A percentile compares a stretch with the other conserved stretches of the same genome.
Conservation (phyloP, 2,113 vertebrate genomes). For the Vimba vimba region DNA sequence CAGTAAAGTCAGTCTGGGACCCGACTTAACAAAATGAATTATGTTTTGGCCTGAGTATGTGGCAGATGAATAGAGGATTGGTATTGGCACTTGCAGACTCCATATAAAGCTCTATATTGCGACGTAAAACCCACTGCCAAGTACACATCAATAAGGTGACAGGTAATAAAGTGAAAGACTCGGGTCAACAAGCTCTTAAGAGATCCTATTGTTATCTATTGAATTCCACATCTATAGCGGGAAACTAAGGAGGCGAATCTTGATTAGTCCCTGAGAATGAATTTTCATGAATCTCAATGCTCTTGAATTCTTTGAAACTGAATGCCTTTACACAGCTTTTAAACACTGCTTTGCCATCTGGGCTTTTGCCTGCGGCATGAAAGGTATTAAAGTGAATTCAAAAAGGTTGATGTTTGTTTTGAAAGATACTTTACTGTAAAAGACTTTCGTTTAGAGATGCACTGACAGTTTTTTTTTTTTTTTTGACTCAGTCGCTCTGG, state of each 20-base stretch:
- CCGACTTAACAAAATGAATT: background rate
- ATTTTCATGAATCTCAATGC: slow-evolving; percentile 31
- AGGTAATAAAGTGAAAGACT: background rate
- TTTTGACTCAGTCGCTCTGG: too few species aligned
- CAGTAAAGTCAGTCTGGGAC: background rate
- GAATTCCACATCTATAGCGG: background rate
- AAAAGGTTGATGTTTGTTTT: slow-evolving; percentile 11
- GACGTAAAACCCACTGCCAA: slow-evolving; percentile 12
- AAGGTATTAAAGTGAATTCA: background rate
- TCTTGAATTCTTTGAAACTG: slow-evolving; percentile 37
- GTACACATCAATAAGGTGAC: slow-evolving; percentile 4
- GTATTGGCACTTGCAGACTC: slow-evolving; percentile 4
- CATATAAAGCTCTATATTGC: slow-evolving; percentile 5
- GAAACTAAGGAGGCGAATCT: slow-evolving; percentile 17
- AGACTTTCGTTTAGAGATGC: background rate
- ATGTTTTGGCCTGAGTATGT: background rate
- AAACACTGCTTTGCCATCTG: slow-evolving; percentile 12
- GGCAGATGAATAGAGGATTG: background rate
- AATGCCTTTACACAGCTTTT: slow-evolving; percentile 24
- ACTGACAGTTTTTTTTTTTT: background rate
- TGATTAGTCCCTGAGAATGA: slow-evolving; percentile 27
- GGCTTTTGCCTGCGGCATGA: slow-evolving; percentile 2
- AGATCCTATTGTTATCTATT: slow-evolving; percentile 20
- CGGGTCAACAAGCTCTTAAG: slow-evolving; percentile 25
- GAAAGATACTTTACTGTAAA: slow-evolving; percentile 12